Conservation (phyloP, 2,888 invertebrate genomes). For the Rotaria socialis region DNA sequence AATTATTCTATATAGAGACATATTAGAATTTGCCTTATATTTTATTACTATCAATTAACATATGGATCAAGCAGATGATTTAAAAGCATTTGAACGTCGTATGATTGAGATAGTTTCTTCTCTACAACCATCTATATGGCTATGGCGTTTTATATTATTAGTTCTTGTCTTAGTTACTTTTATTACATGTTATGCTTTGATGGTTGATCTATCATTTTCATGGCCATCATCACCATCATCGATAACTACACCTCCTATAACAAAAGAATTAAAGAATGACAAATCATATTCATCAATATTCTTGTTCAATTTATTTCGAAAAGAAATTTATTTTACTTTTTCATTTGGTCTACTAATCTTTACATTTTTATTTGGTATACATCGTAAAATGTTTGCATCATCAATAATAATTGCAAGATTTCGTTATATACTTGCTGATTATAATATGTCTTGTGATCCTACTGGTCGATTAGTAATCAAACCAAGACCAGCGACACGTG, state of each 20-base stretch:
- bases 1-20: too few species aligned
- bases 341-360: slow-evolving; percentile 76
- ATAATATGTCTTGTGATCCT: slow-evolving; percentile 96
- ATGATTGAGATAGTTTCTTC: slow-evolving; percentile 93
- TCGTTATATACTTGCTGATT: slow-evolving; percentile 81
- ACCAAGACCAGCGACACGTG: slow-evolving; percentile 70
- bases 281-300: neutral
- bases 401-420: slow-evolving; percentile 76
- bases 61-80: slow-evolving; percentile 64
- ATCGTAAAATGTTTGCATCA: neutral
- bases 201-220: neutral
- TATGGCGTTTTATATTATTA: slow-evolving; percentile 82
- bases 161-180: neutral
- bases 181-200: neutral
- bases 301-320: neutral
- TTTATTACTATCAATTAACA: too few species aligned
- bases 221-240: neutral
- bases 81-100: slow-evolving; percentile 93
- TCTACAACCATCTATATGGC: slow-evolving; percentile 82
- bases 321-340: slow-evolving; percentile 46
- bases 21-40: too few species aligned
- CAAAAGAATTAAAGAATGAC: neutral
- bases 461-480: slow-evolving; percentile 89
- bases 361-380: slow-evolving; percentile 29
- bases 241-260: neutral